Evolutionary conservation across 1,140 invertebrate genomes (phyloP).

Genomic region (Heliconius nattereri): DNA sequence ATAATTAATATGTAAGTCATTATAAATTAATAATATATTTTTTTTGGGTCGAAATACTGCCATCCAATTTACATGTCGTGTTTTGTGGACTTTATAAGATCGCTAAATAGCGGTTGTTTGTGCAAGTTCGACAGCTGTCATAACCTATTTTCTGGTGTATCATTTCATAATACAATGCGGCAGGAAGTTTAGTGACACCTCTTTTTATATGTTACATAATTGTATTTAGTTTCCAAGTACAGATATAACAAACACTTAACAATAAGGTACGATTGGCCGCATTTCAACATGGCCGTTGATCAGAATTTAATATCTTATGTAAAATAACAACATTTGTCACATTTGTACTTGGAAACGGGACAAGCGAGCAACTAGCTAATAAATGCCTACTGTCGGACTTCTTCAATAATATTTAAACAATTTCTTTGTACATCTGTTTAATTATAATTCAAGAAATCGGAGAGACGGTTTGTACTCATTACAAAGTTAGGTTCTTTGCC

Average conservation of each 20-base stretch:
- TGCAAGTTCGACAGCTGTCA: slow-evolving; percentile 45
- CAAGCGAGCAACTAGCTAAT: slow-evolving; percentile 36
- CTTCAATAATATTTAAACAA: slow-evolving; percentile 20
- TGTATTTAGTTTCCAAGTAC: slow-evolving; percentile 23
- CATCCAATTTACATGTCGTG: slow-evolving; percentile 31
- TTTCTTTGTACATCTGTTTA: slow-evolving; percentile 19
- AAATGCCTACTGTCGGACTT: slow-evolving; percentile 36
- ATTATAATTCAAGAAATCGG: slow-evolving; percentile 27
- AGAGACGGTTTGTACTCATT: slow-evolving; percentile 42
- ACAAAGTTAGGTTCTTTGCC: slow-evolving; percentile 38
- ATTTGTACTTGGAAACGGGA: slow-evolving; percentile 31
- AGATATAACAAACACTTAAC: slow-evolving; percentile 18
- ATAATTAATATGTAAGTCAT: neutral
- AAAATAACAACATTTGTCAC: slow-evolving; percentile 4
- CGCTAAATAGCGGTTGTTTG: slow-evolving; percentile 30
- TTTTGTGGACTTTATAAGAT: slow-evolving; percentile 19
- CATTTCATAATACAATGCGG: slow-evolving; percentile 37
- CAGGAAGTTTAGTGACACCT: slow-evolving; percentile 27
- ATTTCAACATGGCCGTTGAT: neutral
- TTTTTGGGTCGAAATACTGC: neutral
- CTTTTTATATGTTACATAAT: slow-evolving; percentile 28
- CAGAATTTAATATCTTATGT: neutral
- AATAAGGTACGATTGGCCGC: neutral
- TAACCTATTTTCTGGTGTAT: slow-evolving; percentile 29
- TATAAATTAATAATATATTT: neutral